Percentiles rank a stretch among this genome's conserved stretches.
Evolutionary conservation across 1,140 invertebrate genomes (phyloP).

Genomic region (Drosophila bifasciata): DNA sequence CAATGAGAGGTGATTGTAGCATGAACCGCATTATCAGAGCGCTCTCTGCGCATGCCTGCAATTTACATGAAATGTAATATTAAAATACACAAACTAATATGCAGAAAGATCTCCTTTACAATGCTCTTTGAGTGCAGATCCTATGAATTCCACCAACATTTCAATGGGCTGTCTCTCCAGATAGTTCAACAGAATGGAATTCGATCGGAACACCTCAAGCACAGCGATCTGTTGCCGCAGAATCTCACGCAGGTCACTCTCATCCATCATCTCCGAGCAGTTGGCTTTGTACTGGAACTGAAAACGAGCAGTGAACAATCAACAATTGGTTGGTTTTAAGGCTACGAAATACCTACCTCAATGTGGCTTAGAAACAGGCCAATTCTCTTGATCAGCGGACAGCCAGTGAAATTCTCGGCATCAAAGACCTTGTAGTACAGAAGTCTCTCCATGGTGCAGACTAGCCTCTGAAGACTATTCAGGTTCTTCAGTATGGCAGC

Average conservation of each 20-base stretch:
- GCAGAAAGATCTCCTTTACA: constrained; percentile 49
- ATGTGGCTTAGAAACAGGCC: constrained; percentile 75
- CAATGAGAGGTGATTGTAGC: constrained; percentile 25
- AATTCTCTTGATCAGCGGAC: constrained; percentile 74
- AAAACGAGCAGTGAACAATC: background rate
- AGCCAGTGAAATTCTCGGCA: constrained; percentile 34
- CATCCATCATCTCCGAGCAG: constrained; percentile 17
- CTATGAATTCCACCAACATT: constrained; percentile 67
- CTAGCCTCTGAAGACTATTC: constrained; percentile 47
- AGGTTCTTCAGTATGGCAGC: constrained; percentile 55
- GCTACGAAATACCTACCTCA: constrained; percentile 31
- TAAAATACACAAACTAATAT: constrained; percentile 31
- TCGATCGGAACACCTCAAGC: constrained; percentile 58
- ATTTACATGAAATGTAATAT: background rate
- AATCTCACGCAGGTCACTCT: constrained; percentile 53
- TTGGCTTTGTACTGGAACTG: constrained; percentile 61
- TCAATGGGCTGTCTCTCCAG: constrained; percentile 71
- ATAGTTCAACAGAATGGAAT: constrained; percentile 46
- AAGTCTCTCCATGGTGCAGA: constrained; percentile 62
- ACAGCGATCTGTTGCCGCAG: constrained; percentile 47
- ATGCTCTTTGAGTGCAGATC: constrained; percentile 42
- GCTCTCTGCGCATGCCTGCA: constrained; percentile 43
- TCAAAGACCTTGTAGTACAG: constrained; percentile 76
- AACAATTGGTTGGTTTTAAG: background rate
- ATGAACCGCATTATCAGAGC: constrained; percentile 14